A percentile compares a stretch with the other conserved stretches of the same genome.
Conservation (phyloP, 2,797 vertebrate genomes). For the Carapus acus region DNA sequence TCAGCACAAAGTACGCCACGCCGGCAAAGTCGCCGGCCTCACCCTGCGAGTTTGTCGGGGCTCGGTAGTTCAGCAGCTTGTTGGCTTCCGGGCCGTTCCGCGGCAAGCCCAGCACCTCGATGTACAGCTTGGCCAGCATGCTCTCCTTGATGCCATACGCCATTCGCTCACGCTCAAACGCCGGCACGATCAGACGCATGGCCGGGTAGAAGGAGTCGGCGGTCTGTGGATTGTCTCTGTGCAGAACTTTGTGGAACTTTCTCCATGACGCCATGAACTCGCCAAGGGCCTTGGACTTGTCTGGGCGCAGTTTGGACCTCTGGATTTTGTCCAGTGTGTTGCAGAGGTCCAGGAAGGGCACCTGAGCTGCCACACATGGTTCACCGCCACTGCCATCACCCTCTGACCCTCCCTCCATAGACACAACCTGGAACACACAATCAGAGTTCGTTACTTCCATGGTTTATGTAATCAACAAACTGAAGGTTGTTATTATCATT, state of each 20-base stretch:
- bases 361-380: slow-evolving; percentile 78
- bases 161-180: slow-evolving; percentile 89
- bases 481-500: too few relatives aligned
- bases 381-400: slow-evolving; percentile 35
- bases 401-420: slow-evolving; percentile 64
- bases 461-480: too few relatives aligned
- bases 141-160: slow-evolving; percentile 98
- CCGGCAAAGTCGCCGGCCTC: slow-evolving; percentile 91
- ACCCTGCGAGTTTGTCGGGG: slow-evolving; percentile 78
- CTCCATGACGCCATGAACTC: slow-evolving; percentile 93
- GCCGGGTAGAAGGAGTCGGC: slow-evolving; percentile 93
- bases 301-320: slow-evolving; percentile 79
- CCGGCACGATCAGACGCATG: slow-evolving; percentile 90
- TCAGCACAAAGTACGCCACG: slow-evolving; percentile 90
- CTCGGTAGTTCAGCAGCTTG: slow-evolving; percentile 89
- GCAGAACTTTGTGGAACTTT: slow-evolving; percentile 84
- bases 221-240: slow-evolving; percentile 77
- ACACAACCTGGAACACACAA: slow-evolving; percentile 33
- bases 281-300: slow-evolving; percentile 80
- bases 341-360: slow-evolving; percentile 90
- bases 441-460: too few relatives aligned
- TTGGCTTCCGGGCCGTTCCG: slow-evolving; percentile 87
- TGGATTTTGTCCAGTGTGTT: slow-evolving; percentile 88
- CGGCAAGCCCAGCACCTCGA: slow-evolving; percentile 86
- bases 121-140: slow-evolving; percentile 95